These are phyloP conservation scores for Rhabdomys pumilio DNA, from an alignment of 2,797 vertebrate species.

Conservation along the genomic window DNA sequence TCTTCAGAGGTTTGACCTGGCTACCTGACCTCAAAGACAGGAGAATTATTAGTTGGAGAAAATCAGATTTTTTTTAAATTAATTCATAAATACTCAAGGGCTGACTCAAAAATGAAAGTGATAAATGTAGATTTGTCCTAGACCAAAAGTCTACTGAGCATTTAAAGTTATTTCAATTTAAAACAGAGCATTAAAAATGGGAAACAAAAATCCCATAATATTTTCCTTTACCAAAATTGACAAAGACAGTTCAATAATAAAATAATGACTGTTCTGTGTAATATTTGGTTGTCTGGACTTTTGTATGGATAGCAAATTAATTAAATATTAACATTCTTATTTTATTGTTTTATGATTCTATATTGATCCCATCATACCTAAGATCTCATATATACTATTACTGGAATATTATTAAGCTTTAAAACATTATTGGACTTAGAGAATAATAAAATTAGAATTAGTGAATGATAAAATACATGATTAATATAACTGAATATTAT, in stretches of 20 bases:
- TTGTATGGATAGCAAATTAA: background rate
- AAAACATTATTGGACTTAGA: background rate
- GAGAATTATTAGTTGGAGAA: background rate
- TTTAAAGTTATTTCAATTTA: constrained; percentile 33
- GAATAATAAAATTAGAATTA: background rate
- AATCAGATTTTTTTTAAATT: background rate
- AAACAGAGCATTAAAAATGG: background rate
- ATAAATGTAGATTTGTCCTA: background rate
- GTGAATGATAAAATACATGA: background rate
- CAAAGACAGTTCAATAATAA: background rate
- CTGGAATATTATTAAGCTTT: background rate
- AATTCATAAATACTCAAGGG: background rate
- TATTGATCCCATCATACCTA: background rate
- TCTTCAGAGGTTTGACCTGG: background rate
- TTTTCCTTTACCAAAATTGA: background rate
- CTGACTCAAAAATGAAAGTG: constrained; percentile 9
- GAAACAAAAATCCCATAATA: background rate
- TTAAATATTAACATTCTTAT: background rate
- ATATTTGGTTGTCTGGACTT: background rate
- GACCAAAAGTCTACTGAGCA: background rate
- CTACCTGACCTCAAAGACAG: background rate
- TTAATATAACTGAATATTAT: background rate
- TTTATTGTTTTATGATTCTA: background rate
- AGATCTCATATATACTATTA: background rate
- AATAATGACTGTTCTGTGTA: background rate